Evolutionary conservation across 2,797 vertebrate species (phyloP).

Genomic region (Halcyon smyrnensis): DNA sequence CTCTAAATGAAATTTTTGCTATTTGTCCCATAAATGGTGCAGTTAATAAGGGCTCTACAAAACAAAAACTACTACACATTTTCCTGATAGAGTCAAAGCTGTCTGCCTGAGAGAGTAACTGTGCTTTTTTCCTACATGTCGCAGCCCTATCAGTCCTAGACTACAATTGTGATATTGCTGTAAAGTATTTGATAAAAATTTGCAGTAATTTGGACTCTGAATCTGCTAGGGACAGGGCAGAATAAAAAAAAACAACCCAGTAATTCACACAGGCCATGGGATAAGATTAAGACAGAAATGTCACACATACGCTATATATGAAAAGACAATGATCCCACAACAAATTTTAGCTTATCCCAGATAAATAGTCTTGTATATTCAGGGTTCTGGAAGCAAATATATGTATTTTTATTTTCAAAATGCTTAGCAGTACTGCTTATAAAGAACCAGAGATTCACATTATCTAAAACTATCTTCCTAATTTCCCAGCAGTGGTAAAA

Average conservation of each 20-base stretch:
- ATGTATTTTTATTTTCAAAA: background rate
- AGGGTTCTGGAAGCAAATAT: background rate
- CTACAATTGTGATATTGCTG: background rate
- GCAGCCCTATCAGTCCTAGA: background rate
- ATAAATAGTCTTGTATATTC: background rate
- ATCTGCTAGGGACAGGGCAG: background rate
- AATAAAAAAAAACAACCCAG: background rate
- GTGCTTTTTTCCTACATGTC: background rate
- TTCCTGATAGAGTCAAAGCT: background rate
- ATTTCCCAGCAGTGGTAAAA: background rate
- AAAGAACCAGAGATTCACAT: background rate
- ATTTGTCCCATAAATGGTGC: background rate
- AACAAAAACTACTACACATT: background rate
- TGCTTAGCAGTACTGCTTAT: background rate
- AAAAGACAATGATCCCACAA: background rate
- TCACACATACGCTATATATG: background rate
- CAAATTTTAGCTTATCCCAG: background rate
- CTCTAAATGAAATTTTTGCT: background rate
- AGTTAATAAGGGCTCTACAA: background rate
- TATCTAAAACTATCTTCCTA: background rate
- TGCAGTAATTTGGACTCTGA: background rate
- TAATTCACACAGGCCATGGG: background rate
- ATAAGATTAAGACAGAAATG: background rate
- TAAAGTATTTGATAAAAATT: background rate
- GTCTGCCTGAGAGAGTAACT: background rate